A percentile compares a stretch with the other conserved stretches of the same genome.
Evolutionary conservation across 2,797 vertebrate species (phyloP).

Genomic region (Hippocampus kuda): DNA sequence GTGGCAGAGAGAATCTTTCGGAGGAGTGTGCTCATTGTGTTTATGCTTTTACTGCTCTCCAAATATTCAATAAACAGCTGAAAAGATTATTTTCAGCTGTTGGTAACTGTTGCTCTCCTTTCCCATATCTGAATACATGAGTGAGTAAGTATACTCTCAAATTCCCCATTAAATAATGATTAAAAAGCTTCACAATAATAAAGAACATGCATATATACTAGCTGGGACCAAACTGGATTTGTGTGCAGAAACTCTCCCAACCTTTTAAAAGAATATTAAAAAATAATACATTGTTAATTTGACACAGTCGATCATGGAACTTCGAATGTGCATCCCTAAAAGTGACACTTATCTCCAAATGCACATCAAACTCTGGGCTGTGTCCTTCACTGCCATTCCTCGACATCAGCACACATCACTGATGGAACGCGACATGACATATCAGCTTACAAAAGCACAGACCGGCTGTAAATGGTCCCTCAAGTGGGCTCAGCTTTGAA

Average conservation of each 20-base stretch:
- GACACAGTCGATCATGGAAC: background rate
- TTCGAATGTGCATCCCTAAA: background rate
- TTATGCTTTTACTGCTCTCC: background rate
- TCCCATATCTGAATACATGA: background rate
- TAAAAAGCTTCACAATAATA: background rate
- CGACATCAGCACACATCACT: conserved; percentile 31
- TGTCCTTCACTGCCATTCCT: conserved; percentile 27
- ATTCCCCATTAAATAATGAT: background rate
- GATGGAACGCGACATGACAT: conserved; percentile 30
- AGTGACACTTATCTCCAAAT: conserved; percentile 1
- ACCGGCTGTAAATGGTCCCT: conserved; percentile 38
- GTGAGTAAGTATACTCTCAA: background rate
- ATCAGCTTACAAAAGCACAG: conserved; percentile 44
- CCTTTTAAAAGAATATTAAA: background rate
- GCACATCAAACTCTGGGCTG: conserved; percentile 15
- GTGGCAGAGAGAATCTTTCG: background rate
- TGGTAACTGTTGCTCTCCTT: background rate
- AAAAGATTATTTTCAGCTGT: background rate
- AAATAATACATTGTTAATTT: background rate
- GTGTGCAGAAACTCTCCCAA: background rate
- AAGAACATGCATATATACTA: background rate
- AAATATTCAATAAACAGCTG: background rate
- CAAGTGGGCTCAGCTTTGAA: conserved; percentile 16
- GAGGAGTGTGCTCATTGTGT: background rate
- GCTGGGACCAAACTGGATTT: background rate